phyloP scores from a whole-genome alignment of 2,888 invertebrate genomes.

The Alviniconcha strummeri region DNA sequence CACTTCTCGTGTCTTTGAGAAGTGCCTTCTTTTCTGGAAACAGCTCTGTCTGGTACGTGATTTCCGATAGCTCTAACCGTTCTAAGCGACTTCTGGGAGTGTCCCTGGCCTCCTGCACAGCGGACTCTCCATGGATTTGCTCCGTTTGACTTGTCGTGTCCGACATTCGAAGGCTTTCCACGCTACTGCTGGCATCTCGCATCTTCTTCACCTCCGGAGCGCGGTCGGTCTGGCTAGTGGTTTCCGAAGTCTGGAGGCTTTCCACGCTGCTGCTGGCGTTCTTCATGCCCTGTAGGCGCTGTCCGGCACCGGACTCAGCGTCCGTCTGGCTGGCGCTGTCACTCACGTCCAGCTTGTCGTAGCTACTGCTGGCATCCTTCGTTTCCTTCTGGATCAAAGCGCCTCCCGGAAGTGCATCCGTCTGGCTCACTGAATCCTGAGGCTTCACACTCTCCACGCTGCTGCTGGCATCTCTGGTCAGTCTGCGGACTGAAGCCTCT shows the following conservation, averaged over 20 bases:
- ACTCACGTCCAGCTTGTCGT: not conserved
- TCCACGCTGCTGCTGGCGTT: not conserved
- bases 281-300: not conserved
- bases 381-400: not conserved
- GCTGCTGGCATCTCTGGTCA: conserved; percentile 11
- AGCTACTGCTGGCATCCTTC: conserved; percentile 19
- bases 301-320: not conserved
- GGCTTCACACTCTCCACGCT: not conserved
- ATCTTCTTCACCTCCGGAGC: not conserved
- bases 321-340: conserved; percentile 8
- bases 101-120: no score
- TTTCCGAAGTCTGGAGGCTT: not conserved
- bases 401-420: not conserved
- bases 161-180: no score
- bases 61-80: no score
- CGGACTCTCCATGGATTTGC: no score
- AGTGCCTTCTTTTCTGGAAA: not conserved
- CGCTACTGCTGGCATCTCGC: no score
- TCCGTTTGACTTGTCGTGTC: no score
- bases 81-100: no score
- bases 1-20: not conserved
- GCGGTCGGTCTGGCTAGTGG: not conserved
- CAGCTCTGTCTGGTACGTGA: not conserved
- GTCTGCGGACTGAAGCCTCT: not conserved
- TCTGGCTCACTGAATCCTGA: not conserved